Conservation (phyloP, 2,797 vertebrate genomes). For the Margarornis squamiger region DNA sequence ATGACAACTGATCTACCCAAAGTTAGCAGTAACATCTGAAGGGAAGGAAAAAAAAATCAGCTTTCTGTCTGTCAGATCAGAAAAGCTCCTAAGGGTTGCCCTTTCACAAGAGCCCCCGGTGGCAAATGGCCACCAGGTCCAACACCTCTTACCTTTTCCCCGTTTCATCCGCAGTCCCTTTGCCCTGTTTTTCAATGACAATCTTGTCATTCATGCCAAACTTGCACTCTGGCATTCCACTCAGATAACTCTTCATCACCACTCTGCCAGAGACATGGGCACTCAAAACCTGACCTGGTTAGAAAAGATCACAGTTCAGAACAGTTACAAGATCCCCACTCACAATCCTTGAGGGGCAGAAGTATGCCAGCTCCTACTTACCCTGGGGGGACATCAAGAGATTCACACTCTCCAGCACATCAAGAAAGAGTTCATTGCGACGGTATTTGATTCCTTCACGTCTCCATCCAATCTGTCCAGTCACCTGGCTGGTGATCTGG, state of each 20-base stretch:
- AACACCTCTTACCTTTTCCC: slow-evolving; percentile 89
- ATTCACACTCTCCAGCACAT: slow-evolving; percentile 97
- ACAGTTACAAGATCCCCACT: background rate
- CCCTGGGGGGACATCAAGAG: slow-evolving; percentile 98
- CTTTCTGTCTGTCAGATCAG: background rate
- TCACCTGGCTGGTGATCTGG: slow-evolving; percentile 99
- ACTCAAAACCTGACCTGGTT: slow-evolving; percentile 94
- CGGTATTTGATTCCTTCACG: slow-evolving; percentile 98
- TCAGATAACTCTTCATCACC: slow-evolving; percentile 99
- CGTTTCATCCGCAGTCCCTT: slow-evolving; percentile 92
- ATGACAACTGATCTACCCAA: background rate
- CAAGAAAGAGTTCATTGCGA: slow-evolving; percentile 96
- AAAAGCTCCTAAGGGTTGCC: background rate
- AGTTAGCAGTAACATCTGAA: background rate
- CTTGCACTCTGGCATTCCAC: slow-evolving; percentile 99
- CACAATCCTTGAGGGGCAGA: background rate
- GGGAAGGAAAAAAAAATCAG: background rate
- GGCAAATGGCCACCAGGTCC: background rate
- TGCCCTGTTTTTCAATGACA: slow-evolving; percentile 98
- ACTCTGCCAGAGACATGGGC: slow-evolving; percentile 97
- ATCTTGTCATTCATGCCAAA: slow-evolving; percentile 99
- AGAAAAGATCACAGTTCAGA: background rate
- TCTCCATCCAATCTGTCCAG: slow-evolving; percentile 97
- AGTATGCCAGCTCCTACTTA: slow-evolving; percentile 49
- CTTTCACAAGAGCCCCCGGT: background rate